Conservation (phyloP, 2,113 vertebrate genomes). For the Acanthisitta chloris region DNA sequence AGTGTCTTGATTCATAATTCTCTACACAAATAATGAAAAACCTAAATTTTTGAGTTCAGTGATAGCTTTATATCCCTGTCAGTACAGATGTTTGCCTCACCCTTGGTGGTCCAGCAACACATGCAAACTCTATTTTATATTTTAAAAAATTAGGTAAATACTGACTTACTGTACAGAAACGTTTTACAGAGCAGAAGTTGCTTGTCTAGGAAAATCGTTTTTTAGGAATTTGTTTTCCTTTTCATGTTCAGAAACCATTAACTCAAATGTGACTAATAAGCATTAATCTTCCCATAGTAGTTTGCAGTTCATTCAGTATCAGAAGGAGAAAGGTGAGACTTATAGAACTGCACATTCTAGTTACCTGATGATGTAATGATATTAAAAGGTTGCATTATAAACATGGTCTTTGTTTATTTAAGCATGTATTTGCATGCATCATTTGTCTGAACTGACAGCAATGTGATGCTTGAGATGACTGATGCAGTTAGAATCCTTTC, state of each 20-base stretch:
- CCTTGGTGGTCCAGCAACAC: background rate
- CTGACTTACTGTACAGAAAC: background rate
- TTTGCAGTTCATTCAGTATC: background rate
- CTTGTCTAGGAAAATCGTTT: background rate
- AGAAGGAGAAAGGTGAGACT: background rate
- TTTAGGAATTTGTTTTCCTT: background rate
- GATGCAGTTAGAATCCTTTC: conserved; percentile 19
- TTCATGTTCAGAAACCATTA: background rate
- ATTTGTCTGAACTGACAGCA: conserved; percentile 57
- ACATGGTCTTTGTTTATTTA: conserved; percentile 36
- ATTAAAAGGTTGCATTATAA: conserved; percentile 48
- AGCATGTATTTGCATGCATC: conserved; percentile 38
- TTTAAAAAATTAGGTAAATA: background rate
- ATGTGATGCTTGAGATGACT: conserved; percentile 25
- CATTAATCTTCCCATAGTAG: background rate
- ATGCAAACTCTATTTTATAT: background rate
- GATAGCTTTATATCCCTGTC: background rate
- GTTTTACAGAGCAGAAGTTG: background rate
- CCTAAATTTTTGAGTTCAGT: background rate
- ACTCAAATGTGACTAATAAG: background rate
- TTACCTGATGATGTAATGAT: conserved; percentile 54
- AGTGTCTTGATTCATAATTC: background rate
- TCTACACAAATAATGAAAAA: background rate
- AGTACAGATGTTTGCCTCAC: background rate
- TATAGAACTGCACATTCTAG: conserved; percentile 28